These are phyloP conservation scores for Cataglyphis livida DNA, from an alignment of 2,888 invertebrate species.

Conservation along the genomic window DNA sequence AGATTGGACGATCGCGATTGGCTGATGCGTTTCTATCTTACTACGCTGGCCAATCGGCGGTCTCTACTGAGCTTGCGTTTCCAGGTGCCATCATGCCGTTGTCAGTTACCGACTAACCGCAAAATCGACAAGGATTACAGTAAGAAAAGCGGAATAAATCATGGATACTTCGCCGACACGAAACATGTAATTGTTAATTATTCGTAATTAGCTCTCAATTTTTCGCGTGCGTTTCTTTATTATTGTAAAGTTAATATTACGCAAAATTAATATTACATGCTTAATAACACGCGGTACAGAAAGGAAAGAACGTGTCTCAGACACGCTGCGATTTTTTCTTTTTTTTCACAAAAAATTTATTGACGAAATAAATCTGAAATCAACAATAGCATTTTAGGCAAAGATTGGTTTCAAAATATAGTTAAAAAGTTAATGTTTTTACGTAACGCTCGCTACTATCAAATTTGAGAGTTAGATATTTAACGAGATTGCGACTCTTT, in stretches of 20 bases:
- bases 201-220: not conserved
- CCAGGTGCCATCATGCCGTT: not conserved
- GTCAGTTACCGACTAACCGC: not conserved
- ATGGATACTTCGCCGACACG: not conserved
- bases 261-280: not conserved
- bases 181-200: not conserved
- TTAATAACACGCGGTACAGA: not conserved
- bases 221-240: not conserved
- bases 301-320: not conserved
- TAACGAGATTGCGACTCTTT: not conserved
- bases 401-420: too few species aligned
- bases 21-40: constrained; percentile 1
- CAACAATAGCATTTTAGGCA: not conserved
- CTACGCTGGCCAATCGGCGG: constrained; percentile 8
- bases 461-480: not conserved
- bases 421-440: not conserved
- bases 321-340: not conserved
- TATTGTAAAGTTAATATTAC: not conserved
- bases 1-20: constrained; percentile 37
- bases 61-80: not conserved
- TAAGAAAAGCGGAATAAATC: not conserved
- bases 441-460: not conserved
- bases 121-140: not conserved
- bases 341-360: not conserved
- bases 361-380: constrained; percentile 11